These are phyloP conservation scores for Pandion haliaetus DNA, from an alignment of 2,113 vertebrate species.

Conservation along the genomic window DNA sequence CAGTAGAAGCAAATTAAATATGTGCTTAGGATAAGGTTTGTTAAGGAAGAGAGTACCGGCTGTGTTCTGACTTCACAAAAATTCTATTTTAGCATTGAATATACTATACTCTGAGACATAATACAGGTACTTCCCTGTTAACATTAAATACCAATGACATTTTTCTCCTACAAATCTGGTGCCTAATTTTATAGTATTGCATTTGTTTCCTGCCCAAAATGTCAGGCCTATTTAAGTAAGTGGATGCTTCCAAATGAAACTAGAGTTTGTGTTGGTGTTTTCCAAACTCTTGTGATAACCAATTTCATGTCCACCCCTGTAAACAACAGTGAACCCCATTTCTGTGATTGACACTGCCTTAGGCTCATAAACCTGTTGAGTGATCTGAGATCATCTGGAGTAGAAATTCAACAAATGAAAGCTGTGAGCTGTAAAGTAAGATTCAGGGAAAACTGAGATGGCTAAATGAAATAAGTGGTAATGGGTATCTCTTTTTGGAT, in stretches of 20 bases:
- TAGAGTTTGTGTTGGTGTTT: neutral
- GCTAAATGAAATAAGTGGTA: neutral
- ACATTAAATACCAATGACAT: neutral
- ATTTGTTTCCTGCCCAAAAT: neutral
- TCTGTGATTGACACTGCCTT: neutral
- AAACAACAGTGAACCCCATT: neutral
- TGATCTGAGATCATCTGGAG: neutral
- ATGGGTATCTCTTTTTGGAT: neutral
- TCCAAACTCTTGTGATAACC: neutral
- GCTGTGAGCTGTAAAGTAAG: neutral
- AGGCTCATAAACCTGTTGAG: neutral
- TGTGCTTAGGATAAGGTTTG: neutral
- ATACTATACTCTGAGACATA: neutral
- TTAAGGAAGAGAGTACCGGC: rapidly evolving
- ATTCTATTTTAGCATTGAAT: neutral
- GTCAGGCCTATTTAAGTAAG: neutral
- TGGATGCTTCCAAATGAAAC: neutral
- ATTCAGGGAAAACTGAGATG: neutral
- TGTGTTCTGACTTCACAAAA: neutral
- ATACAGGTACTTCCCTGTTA: neutral
- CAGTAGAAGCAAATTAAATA: neutral
- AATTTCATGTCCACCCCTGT: neutral
- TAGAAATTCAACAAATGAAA: neutral
- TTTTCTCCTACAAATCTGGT: neutral
- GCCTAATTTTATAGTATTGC: neutral